phyloP scores from a whole-genome alignment of 1,140 invertebrate species.

The Euwallacea similis region DNA sequence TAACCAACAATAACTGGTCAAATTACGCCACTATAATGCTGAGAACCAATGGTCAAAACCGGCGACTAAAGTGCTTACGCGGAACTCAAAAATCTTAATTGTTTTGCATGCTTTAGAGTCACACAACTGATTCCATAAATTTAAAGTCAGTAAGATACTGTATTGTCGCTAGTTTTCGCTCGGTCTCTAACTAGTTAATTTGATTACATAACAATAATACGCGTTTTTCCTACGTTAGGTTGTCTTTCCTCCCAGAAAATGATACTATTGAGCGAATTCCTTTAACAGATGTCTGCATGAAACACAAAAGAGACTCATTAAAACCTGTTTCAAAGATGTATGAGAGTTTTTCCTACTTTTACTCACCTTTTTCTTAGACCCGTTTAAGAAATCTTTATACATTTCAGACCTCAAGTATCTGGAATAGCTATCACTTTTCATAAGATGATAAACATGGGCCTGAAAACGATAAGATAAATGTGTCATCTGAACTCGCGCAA shows the following conservation, averaged over 20 bases:
- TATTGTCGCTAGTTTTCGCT: constrained; percentile 13
- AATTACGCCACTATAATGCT: no score
- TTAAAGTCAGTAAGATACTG: no score
- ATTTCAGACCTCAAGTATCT: constrained; percentile 97
- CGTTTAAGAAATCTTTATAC: constrained; percentile 97
- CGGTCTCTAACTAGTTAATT: constrained; percentile 35
- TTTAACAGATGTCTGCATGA: constrained; percentile 80
- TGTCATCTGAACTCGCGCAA: no score
- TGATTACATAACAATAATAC: constrained; percentile 34
- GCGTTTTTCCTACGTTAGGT: constrained; percentile 53
- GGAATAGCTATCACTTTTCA: constrained; percentile 99
- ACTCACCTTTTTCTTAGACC: constrained; percentile 92
- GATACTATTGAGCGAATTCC: constrained; percentile 84
- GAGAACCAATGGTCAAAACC: no score
- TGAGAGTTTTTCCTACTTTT: not conserved
- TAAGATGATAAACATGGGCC: constrained; percentile 98
- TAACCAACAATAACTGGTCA: no score
- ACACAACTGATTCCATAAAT: no score
- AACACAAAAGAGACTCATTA: constrained; percentile 12
- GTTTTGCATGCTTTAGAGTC: no score
- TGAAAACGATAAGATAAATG: constrained; percentile 53
- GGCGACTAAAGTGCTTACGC: no score
- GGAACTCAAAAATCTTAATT: no score
- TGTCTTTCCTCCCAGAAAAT: constrained; percentile 74
- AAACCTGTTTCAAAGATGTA: no score